A percentile compares a stretch with the other conserved stretches of the same genome.
phyloP scores from a whole-genome alignment of 2,888 invertebrate genomes.

The Steinernema hermaphroditum region DNA sequence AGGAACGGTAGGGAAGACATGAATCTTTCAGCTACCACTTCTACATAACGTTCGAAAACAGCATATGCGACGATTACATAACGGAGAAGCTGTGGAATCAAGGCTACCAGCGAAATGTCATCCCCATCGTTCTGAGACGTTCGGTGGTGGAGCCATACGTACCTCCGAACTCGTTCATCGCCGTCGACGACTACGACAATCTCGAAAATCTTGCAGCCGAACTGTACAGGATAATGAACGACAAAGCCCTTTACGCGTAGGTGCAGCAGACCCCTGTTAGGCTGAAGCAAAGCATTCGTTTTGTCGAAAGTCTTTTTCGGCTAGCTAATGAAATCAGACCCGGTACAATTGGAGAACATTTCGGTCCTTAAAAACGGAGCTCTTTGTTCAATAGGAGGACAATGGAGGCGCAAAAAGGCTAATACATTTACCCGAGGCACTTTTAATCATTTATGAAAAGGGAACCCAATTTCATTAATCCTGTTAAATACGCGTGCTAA shows the following conservation, averaged over 20 bases:
- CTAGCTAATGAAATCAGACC: too few relatives aligned
- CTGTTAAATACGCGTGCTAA: too few relatives aligned
- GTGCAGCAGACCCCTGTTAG: too few relatives aligned
- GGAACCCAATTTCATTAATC: too few relatives aligned
- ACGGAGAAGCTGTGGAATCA: slow-evolving; percentile 66
- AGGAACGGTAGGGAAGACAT: background rate
- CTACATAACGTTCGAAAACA: slow-evolving; percentile 63
- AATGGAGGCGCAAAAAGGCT: too few relatives aligned
- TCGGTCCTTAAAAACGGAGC: too few relatives aligned
- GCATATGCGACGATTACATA: slow-evolving; percentile 64
- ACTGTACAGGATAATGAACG: slow-evolving; percentile 67
- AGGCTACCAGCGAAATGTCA: slow-evolving; percentile 53
- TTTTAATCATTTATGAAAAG: too few relatives aligned
- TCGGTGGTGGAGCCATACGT: slow-evolving; percentile 61
- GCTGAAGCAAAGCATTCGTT: too few relatives aligned
- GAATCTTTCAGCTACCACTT: slow-evolving; percentile 58
- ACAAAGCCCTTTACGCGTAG: slow-evolving; percentile 67
- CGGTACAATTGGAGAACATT: too few relatives aligned
- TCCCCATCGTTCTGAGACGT: slow-evolving; percentile 63
- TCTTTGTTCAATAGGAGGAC: too few relatives aligned
- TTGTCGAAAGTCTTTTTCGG: too few relatives aligned
- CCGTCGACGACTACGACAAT: slow-evolving; percentile 69
- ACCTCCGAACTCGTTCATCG: slow-evolving; percentile 68
- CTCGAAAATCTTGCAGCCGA: slow-evolving; percentile 68
- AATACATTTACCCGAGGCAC: too few relatives aligned